phyloP scores from a whole-genome alignment of 2,888 invertebrate species.

The Sisyra nigra region DNA sequence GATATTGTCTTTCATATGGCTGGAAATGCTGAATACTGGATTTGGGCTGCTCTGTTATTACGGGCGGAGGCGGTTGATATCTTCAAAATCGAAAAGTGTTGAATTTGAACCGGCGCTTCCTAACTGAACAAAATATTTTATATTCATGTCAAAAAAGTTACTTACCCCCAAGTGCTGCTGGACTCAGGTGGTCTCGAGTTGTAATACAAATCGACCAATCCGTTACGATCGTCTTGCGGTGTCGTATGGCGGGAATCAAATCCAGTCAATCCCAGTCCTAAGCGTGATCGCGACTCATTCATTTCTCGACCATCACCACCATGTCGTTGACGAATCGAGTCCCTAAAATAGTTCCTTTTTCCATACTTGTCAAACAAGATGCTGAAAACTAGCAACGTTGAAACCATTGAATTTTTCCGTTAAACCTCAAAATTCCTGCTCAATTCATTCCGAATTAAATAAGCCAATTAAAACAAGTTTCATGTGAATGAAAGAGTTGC shows the following conservation, averaged over 20 bases:
- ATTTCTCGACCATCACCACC: constrained; percentile 67
- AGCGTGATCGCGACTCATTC: constrained; percentile 54
- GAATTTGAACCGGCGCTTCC: too few relatives aligned
- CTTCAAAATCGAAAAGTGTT: constrained; percentile 18
- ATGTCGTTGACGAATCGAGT: constrained; percentile 33
- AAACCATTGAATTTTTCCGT: too few relatives aligned
- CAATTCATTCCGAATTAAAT: background rate
- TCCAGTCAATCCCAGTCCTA: constrained; percentile 52
- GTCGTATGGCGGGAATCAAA: constrained; percentile 39
- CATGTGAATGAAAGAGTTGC: background rate
- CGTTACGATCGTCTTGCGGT: constrained; percentile 40
- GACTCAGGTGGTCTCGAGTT: constrained; percentile 56
- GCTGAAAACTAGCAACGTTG: too few relatives aligned
- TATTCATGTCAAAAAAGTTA: constrained; percentile 1
- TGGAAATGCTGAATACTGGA: constrained; percentile 66
- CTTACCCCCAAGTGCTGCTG: constrained; percentile 35
- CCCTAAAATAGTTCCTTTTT: constrained; percentile 16
- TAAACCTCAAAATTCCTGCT: too few relatives aligned
- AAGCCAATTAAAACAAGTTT: background rate
- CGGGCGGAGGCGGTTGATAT: constrained; percentile 73
- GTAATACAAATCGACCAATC: constrained; percentile 59
- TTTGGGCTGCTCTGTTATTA: constrained; percentile 83
- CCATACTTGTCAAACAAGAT: background rate
- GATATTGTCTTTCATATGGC: constrained; percentile 72
- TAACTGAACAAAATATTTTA: too few relatives aligned